These are phyloP conservation scores for Limnephilus marmoratus DNA, from an alignment of 2,888 invertebrate genomes.

Conservation along the genomic window DNA sequence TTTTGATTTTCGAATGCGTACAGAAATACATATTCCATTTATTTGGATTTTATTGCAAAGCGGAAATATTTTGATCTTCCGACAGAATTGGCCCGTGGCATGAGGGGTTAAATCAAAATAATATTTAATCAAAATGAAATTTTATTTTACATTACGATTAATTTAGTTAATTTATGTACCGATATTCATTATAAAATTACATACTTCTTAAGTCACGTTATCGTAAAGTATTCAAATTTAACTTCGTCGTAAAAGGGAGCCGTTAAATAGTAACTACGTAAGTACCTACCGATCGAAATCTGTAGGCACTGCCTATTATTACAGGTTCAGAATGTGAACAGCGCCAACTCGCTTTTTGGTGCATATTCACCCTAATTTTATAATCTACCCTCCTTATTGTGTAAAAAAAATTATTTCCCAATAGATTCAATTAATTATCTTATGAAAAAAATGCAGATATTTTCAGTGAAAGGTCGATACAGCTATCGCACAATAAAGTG, in stretches of 20 bases:
- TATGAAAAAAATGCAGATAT: no score
- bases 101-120: no score
- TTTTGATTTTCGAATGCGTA: no score
- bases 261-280: neutral
- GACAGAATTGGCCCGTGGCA: no score
- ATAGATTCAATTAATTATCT: no score
- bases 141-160: no score
- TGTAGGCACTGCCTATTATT: conserved; percentile 29
- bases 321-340: neutral
- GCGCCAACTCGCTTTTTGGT: neutral
- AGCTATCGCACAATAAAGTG: no score
- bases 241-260: conserved; percentile 45
- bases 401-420: neutral
- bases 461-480: no score
- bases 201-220: neutral
- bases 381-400: neutral
- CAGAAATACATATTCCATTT: no score
- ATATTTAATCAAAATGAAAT: no score
- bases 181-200: neutral
- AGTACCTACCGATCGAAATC: conserved; percentile 35
- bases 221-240: conserved; percentile 40
- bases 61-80: no score
- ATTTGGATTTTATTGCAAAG: no score
- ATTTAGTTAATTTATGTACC: neutral
- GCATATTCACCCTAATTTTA: neutral